Percentiles rank a stretch among this genome's conserved stretches.
Conservation (phyloP, 1,140 invertebrate species). For the Ephestia elutella region DNA sequence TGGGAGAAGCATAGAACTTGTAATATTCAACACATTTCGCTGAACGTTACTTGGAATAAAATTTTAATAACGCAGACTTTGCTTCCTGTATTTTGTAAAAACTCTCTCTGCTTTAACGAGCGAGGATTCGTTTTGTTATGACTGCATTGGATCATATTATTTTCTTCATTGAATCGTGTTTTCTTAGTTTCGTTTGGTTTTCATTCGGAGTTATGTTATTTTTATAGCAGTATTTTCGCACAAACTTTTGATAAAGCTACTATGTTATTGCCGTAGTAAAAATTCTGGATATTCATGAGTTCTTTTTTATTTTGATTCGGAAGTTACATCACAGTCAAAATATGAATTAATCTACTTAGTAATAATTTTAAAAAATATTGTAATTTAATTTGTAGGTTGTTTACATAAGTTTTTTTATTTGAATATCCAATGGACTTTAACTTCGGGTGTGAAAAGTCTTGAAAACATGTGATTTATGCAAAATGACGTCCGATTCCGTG, state of each 20-base stretch:
- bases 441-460: too few species aligned
- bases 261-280: neutral
- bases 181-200: neutral
- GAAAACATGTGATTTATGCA: too few species aligned
- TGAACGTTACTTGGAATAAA: conserved; percentile 5
- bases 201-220: neutral
- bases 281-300: too few species aligned
- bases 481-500: too few species aligned
- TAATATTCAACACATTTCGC: conserved; percentile 5
- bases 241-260: neutral
- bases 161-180: neutral
- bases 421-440: too few species aligned
- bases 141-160: neutral
- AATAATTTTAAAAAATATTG: too few species aligned
- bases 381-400: too few species aligned
- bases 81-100: conserved; percentile 5
- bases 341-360: too few species aligned
- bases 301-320: too few species aligned
- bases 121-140: neutral
- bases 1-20: neutral
- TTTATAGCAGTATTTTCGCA: neutral
- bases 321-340: too few species aligned
- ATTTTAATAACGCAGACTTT: conserved; percentile 1
- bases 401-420: too few species aligned
- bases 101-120: neutral